These are phyloP conservation scores for Plumapathes pennacea DNA, from an alignment of 92 coral and sea anemone genomes.

Conservation along the genomic window DNA sequence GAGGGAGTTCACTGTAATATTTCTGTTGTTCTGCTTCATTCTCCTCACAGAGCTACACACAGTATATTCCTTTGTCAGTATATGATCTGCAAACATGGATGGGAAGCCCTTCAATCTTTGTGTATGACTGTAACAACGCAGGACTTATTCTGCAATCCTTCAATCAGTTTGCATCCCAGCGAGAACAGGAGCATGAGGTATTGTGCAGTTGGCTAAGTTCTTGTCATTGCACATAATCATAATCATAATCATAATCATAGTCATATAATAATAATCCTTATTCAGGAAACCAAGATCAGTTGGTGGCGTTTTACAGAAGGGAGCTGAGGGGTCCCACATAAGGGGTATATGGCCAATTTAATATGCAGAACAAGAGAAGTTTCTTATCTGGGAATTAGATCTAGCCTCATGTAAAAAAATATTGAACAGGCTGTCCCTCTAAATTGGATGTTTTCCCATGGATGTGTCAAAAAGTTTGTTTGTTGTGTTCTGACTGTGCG, in stretches of 20 bases:
- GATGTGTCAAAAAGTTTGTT: neutral
- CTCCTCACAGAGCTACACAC: slow-evolving; percentile 81
- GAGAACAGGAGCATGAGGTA: slow-evolving; percentile 96
- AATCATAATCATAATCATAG: no score
- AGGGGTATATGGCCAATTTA: no score
- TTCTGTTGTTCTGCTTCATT: neutral
- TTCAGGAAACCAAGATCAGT: no score
- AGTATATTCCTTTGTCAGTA: slow-evolving; percentile 92
- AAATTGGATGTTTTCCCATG: neutral
- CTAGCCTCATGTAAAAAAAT: no score
- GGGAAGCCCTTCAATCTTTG: slow-evolving; percentile 98
- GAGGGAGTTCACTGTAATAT: slow-evolving; percentile 5
- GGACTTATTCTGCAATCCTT: slow-evolving; percentile 90
- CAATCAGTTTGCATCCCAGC: slow-evolving; percentile 82
- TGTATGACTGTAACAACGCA: slow-evolving; percentile 96
- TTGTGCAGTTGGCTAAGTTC: neutral
- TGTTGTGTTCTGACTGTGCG: no score
- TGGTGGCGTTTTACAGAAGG: no score
- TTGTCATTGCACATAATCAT: no score
- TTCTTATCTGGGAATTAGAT: no score
- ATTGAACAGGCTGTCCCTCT: no score
- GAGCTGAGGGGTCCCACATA: no score
- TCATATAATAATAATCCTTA: no score
- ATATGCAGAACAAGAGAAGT: no score
- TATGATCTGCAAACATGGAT: slow-evolving; percentile 99